Percentiles rank a stretch among this genome's conserved stretches.
Conservation (phyloP, 2,113 vertebrate species). For the Poeciliopsis turrubarensis region DNA sequence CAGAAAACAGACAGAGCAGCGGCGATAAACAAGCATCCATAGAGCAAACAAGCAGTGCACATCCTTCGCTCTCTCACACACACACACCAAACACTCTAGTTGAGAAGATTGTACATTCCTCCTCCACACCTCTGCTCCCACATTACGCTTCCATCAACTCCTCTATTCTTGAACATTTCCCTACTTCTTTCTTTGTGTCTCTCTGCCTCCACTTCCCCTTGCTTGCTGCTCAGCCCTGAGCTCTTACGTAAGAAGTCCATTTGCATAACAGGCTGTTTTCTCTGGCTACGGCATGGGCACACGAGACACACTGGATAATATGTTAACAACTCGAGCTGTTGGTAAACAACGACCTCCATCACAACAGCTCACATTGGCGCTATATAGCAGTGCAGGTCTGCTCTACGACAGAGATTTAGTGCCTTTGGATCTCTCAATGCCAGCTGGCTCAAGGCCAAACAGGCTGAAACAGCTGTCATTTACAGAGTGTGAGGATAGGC, state of each 20-base stretch:
- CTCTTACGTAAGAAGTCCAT: slow-evolving; percentile 73
- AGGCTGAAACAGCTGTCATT: slow-evolving; percentile 68
- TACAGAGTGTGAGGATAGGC: slow-evolving; percentile 34
- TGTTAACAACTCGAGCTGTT: slow-evolving; percentile 69
- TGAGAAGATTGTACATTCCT: slow-evolving; percentile 53
- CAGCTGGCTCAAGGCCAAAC: slow-evolving; percentile 64
- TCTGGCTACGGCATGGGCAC: slow-evolving; percentile 56
- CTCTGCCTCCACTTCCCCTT: slow-evolving; percentile 50
- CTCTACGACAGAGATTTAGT: slow-evolving; percentile 32
- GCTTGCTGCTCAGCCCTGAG: slow-evolving; percentile 60
- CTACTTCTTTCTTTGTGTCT: slow-evolving; percentile 46
- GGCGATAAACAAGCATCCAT: slow-evolving; percentile 58
- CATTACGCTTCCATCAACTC: slow-evolving; percentile 64
- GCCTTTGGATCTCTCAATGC: slow-evolving; percentile 48
- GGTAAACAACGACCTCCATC: slow-evolving; percentile 69
- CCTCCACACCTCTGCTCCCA: slow-evolving; percentile 68
- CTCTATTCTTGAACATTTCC: slow-evolving; percentile 59
- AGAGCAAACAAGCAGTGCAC: slow-evolving; percentile 41
- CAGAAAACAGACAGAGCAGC: slow-evolving; percentile 54
- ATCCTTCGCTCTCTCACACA: slow-evolving; percentile 4
- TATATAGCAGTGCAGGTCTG: slow-evolving; percentile 27
- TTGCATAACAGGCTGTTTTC: slow-evolving; percentile 78
- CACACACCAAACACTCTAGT: slow-evolving; percentile 35
- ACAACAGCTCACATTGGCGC: slow-evolving; percentile 44
- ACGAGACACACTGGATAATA: slow-evolving; percentile 65